These are phyloP conservation scores for Callosobruchus maculatus DNA, from an alignment of 2,888 invertebrate species.

Conservation along the genomic window DNA sequence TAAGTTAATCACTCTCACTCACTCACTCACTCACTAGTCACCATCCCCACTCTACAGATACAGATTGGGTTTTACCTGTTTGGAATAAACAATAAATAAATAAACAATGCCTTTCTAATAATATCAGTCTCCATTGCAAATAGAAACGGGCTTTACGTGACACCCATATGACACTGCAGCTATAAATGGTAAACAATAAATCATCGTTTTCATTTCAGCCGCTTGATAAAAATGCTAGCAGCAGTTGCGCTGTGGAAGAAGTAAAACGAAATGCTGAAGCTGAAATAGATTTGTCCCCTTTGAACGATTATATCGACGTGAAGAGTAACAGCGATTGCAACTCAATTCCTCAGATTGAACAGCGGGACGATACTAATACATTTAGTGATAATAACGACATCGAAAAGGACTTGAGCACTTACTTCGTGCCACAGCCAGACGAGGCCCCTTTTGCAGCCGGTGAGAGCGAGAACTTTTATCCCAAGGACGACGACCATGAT, in stretches of 20 bases:
- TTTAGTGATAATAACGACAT: neutral
- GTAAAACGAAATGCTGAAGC: neutral
- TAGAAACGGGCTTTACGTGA: too few species aligned
- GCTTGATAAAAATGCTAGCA: neutral
- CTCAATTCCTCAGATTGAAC: neutral
- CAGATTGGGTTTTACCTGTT: too few species aligned
- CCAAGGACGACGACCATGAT: neutral
- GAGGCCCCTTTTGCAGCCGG: neutral
- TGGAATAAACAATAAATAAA: too few species aligned
- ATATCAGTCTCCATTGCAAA: too few species aligned
- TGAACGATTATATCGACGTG: neutral
- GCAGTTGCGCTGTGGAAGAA: slow-evolving; percentile 4
- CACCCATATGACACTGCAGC: too few species aligned
- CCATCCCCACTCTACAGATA: too few species aligned
- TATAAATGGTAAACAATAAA: too few species aligned
- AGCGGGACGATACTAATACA: neutral
- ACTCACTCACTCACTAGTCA: too few species aligned
- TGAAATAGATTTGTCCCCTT: neutral
- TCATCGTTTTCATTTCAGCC: neutral
- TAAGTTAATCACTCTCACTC: too few species aligned
- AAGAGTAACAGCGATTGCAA: neutral
- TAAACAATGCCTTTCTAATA: too few species aligned
- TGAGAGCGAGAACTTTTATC: neutral
- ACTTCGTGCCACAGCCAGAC: neutral
- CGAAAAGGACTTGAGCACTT: neutral